Evolutionary conservation across 2,113 vertebrate species (phyloP).

Genomic region (Phrynosoma blainvillii): DNA sequence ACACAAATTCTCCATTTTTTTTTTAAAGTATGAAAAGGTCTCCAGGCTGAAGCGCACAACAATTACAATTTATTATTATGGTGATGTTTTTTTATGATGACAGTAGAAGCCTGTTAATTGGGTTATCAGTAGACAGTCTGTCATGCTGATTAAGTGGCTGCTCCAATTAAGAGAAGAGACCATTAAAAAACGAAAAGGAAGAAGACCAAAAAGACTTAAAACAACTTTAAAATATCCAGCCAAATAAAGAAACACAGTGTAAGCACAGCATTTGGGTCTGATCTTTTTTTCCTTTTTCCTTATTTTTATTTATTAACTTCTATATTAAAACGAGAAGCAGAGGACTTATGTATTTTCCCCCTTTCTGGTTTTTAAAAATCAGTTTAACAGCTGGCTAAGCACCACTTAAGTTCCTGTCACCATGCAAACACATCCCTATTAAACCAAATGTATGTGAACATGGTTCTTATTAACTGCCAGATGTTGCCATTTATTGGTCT

Average conservation of each 20-base stretch:
- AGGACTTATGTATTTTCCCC: neutral
- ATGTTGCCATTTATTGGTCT: constrained; percentile 65
- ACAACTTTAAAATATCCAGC: constrained; percentile 27
- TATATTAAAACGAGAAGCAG: constrained; percentile 62
- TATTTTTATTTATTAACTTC: constrained; percentile 53
- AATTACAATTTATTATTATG: constrained; percentile 46
- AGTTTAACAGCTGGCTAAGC: constrained; percentile 72
- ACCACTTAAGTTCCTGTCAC: constrained; percentile 68
- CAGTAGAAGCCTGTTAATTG: constrained; percentile 58
- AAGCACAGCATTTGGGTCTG: constrained; percentile 25
- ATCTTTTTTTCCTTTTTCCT: constrained; percentile 4
- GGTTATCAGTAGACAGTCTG: constrained; percentile 36
- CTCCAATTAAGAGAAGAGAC: constrained; percentile 44
- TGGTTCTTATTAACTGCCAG: constrained; percentile 67
- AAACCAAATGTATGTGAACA: constrained; percentile 64
- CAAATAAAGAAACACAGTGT: constrained; percentile 9
- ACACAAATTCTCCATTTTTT: neutral
- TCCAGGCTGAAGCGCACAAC: constrained; percentile 37
- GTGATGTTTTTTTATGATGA: constrained; percentile 39
- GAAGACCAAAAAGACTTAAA: constrained; percentile 39
- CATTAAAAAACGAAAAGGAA: constrained; percentile 32
- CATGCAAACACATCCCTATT: constrained; percentile 64
- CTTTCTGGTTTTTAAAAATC: constrained; percentile 9
- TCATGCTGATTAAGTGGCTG: constrained; percentile 56
- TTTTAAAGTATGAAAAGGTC: constrained; percentile 5